Percentiles rank a stretch among this genome's conserved stretches.
Conservation (phyloP, 2,888 invertebrate species). For the Dolomedes plantarius region DNA sequence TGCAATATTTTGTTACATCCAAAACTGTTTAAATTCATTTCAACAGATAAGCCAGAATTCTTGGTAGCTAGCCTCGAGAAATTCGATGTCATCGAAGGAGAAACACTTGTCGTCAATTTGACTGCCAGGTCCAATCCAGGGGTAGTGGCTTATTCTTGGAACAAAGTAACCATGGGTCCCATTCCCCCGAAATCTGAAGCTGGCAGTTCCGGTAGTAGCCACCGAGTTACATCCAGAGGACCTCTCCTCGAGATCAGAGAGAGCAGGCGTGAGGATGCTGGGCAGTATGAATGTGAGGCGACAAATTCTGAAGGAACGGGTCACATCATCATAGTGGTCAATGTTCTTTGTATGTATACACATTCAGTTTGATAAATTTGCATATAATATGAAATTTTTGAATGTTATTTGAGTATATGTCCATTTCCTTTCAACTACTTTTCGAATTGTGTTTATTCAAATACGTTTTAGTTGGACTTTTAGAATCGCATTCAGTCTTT, state of each 20-base stretch:
- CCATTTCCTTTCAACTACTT: too few species aligned
- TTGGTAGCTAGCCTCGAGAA: constrained; percentile 74
- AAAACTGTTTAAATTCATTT: too few species aligned
- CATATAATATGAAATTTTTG: too few species aligned
- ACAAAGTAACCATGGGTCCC: constrained; percentile 80
- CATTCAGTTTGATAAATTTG: too few species aligned
- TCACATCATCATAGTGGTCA: constrained; percentile 86
- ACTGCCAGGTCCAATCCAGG: constrained; percentile 90
- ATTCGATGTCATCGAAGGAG: constrained; percentile 82
- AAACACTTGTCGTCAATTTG: constrained; percentile 85
- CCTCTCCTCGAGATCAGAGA: constrained; percentile 87
- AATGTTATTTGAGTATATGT: too few species aligned
- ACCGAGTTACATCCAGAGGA: constrained; percentile 69
- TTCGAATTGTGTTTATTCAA: too few species aligned
- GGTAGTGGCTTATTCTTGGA: constrained; percentile 90
- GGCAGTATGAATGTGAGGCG: constrained; percentile 90
- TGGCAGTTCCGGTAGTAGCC: constrained; percentile 12
- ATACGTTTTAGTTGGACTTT: too few species aligned
- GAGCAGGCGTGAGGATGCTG: constrained; percentile 87
- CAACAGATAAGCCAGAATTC: constrained; percentile 78
- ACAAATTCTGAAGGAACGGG: constrained; percentile 90
- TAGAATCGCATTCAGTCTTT: too few species aligned
- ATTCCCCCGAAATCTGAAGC: constrained; percentile 53
- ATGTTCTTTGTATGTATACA: constrained; percentile 83
- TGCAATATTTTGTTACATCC: too few species aligned